phyloP scores from a whole-genome alignment of 2,888 invertebrate genomes.

The Leucophenga montana region DNA sequence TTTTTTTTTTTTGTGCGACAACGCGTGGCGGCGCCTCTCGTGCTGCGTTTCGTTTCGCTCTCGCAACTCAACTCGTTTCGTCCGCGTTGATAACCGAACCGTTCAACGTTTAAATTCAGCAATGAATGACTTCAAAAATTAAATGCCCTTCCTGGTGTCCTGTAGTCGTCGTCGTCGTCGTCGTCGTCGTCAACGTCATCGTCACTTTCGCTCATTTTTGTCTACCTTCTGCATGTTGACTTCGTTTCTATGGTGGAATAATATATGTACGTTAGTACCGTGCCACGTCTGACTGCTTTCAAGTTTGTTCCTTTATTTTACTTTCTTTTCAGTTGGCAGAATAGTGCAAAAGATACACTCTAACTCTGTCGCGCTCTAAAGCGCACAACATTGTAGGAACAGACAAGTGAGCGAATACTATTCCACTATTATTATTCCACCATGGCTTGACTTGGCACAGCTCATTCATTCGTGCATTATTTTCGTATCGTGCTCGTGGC shows the following conservation, averaged over 20 bases:
- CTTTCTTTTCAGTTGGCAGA: no score
- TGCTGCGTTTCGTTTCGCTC: background rate
- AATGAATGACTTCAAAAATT: constrained; percentile 66
- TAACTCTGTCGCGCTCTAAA: no score
- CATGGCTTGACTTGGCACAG: no score
- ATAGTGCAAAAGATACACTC: no score
- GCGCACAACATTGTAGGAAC: no score
- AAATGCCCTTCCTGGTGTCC: constrained; percentile 5
- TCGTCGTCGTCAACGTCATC: constrained; percentile 35
- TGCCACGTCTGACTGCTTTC: no score
- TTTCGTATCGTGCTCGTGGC: background rate
- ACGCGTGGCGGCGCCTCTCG: background rate
- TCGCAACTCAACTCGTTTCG: background rate
- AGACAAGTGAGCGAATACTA: no score
- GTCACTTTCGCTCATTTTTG: constrained; percentile 31
- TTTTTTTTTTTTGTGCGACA: background rate
- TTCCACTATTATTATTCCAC: no score
- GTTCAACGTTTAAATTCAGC: constrained; percentile 41
- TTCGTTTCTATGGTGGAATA: no score
- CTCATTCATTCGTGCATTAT: constrained; percentile 1
- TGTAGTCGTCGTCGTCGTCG: constrained; percentile 38
- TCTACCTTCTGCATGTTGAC: background rate
- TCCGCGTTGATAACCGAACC: constrained; percentile 4
- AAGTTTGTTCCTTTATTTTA: no score
- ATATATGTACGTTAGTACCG: no score